Evolutionary conservation across 2,888 invertebrate genomes (phyloP), one percentile per base, ranked within the genome.

Genomic region (Hirtodrosophila duncani): DNA sequence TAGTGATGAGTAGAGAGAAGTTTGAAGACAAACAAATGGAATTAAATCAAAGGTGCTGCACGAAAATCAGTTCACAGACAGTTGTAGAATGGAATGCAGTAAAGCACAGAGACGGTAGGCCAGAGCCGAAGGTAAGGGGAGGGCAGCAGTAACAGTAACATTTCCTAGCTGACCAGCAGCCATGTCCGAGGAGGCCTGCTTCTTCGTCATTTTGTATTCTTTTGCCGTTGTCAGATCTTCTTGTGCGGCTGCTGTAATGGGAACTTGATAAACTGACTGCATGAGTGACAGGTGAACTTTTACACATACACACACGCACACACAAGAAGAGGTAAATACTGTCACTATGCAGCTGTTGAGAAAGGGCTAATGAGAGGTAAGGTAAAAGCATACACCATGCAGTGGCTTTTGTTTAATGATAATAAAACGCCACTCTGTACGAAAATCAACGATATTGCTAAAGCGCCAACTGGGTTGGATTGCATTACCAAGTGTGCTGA

Each of bases 261-360:
- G n/a, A n/a, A n/a, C n/a, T 41, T 65, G 67, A 58, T 65, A 65
- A 67, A 69, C 67, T 66, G 69, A 66, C 63, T 58, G 63, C 23
- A 31, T 66, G 70, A 64, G 68, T 56, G 71, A 71, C 70, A 53
- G 37, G 48, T 48, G 42, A 72, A 66, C 68, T 63, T 55, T 66
- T 34, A 42, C 43, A 38, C 49, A 49, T 13, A 42, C 39, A 41
- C 11, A 24, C 11, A 21, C 11, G 20, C 18, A 31, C 14, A 34
- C 17, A 43, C 18, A 14, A n/a, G 33, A 39, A 14, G 44, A 13
- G 5, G 5, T 13, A 36, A 23, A 21, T 9, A 30, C 14, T 16
- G n/a, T 23, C 21, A 36, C 23, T 8, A 14, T 13, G 23, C 14
- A 36, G n/a, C n/a, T n/a, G n/a, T n/a, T n/a, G n/a, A n/a, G n/a